These are phyloP conservation scores for Ctenomys sociabilis DNA, from an alignment of 2,113 vertebrate species.

Conservation along the genomic window DNA sequence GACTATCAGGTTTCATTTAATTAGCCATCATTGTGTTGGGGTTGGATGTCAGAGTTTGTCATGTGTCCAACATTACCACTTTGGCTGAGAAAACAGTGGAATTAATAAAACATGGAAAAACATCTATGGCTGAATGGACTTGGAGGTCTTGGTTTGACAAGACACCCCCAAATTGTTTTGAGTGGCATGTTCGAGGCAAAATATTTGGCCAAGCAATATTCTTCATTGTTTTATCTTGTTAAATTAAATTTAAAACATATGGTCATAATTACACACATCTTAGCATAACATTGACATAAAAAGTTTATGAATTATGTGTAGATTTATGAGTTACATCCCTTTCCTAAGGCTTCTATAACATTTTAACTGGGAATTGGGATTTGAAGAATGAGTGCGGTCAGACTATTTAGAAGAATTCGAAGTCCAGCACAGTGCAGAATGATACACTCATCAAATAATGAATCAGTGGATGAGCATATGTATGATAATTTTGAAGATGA, in stretches of 20 bases:
- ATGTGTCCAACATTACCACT: not conserved
- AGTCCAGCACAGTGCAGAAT: not conserved
- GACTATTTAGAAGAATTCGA: conserved; percentile 38
- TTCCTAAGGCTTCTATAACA: conserved; percentile 37
- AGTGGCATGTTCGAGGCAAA: conserved; percentile 56
- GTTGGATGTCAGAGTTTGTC: conserved; percentile 24
- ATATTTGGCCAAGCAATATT: conserved; percentile 58
- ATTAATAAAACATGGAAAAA: conserved; percentile 14
- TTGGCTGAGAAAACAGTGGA: not conserved
- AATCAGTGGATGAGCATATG: not conserved
- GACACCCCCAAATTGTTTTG: conserved; percentile 48
- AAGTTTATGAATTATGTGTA: conserved; percentile 53
- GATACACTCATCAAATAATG: conserved; percentile 18
- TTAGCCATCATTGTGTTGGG: not conserved
- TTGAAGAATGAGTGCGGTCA: conserved; percentile 49
- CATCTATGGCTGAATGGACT: not conserved
- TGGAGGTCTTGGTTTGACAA: conserved; percentile 43
- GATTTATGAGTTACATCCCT: conserved; percentile 60
- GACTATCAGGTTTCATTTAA: not conserved
- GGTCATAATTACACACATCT: conserved; percentile 59
- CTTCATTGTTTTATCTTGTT: conserved; percentile 62
- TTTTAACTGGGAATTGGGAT: conserved; percentile 61
- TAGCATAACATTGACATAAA: conserved; percentile 58
- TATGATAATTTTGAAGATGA: not conserved
- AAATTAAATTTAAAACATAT: conserved; percentile 65